Evolutionary conservation across 2,113 vertebrate genomes (phyloP).

Genomic region (Aramus guarauna): DNA sequence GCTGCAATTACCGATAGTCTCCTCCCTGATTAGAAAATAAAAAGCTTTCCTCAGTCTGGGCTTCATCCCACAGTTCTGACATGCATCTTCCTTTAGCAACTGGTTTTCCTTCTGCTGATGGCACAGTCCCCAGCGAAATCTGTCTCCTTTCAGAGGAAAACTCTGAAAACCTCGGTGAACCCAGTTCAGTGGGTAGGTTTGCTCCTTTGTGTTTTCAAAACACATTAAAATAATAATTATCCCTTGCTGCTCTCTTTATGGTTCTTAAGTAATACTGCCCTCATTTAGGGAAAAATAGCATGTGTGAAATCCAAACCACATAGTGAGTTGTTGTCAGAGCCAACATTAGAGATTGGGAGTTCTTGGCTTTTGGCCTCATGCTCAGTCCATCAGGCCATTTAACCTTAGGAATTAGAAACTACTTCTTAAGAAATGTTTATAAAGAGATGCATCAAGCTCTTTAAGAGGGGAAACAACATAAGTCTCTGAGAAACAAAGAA

Average conservation of each 20-base stretch:
- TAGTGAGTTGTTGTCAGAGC: background rate
- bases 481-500: background rate
- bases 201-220: slow-evolving; percentile 13
- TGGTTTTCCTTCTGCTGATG: slow-evolving; percentile 4
- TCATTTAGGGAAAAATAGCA: background rate
- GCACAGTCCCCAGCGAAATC: background rate
- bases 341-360: background rate
- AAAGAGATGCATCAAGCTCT: background rate
- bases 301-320: background rate
- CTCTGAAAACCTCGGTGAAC: background rate
- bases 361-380: background rate
- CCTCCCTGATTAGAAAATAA: background rate
- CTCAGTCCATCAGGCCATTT: background rate
- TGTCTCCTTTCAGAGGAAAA: background rate
- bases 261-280: background rate
- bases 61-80: background rate
- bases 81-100: background rate
- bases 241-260: background rate
- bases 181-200: background rate
- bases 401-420: background rate
- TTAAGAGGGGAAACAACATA: background rate
- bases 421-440: background rate
- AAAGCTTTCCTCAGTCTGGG: background rate
- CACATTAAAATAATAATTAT: slow-evolving; percentile 22
- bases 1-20: background rate